phyloP scores from a whole-genome alignment of 2,797 vertebrate species.

The Masticophis lateralis region DNA sequence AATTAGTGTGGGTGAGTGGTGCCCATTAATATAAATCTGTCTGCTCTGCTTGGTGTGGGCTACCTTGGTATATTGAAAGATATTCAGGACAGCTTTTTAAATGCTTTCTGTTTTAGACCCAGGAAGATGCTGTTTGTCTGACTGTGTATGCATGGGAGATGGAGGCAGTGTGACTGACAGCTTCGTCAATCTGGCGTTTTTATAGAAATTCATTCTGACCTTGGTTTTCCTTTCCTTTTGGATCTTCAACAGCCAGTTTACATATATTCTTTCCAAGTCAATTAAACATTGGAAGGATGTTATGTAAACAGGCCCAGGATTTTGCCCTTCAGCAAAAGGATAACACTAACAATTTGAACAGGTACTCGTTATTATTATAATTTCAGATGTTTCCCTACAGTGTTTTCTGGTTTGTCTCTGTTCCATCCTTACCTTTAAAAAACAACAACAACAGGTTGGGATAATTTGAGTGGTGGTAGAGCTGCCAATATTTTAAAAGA shows the following conservation, averaged over 20 bases:
- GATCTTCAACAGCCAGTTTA: background rate
- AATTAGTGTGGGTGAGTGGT: slow-evolving; percentile 35
- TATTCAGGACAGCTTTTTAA: slow-evolving; percentile 42
- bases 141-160: background rate
- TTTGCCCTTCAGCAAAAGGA: background rate
- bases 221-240: background rate
- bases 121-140: slow-evolving; percentile 26
- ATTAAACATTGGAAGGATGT: background rate
- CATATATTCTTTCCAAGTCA: background rate
- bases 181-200: slow-evolving; percentile 22
- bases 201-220: slow-evolving; percentile 39
- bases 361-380: background rate
- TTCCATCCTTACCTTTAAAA: background rate
- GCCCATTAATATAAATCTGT: slow-evolving; percentile 31
- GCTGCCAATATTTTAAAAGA: background rate
- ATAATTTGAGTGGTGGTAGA: background rate
- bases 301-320: background rate
- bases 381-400: background rate
- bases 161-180: background rate
- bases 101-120: slow-evolving; percentile 44
- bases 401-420: background rate
- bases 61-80: slow-evolving; percentile 11
- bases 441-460: background rate
- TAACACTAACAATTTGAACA: background rate
- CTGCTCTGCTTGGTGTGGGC: slow-evolving; percentile 23